These are phyloP conservation scores for Zosterops borbonicus DNA, from an alignment of 2,113 vertebrate species.

Conservation along the genomic window DNA sequence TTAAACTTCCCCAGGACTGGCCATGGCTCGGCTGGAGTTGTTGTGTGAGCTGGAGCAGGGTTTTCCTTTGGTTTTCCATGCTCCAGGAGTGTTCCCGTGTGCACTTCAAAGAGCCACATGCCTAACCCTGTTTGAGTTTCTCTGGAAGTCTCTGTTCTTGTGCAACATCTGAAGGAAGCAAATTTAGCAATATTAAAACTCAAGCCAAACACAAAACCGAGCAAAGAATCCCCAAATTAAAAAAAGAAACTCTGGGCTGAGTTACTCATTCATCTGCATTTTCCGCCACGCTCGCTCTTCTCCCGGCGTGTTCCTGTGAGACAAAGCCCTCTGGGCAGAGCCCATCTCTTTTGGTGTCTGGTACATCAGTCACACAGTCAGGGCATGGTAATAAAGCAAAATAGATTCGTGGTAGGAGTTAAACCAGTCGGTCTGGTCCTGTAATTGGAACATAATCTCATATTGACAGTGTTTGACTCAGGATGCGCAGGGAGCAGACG, in stretches of 20 bases:
- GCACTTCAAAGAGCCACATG: slow-evolving; percentile 12
- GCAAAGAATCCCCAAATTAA: slow-evolving; percentile 20
- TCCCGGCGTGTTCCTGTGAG: slow-evolving; percentile 2
- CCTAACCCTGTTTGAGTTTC: slow-evolving; percentile 29
- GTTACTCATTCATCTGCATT: slow-evolving; percentile 53
- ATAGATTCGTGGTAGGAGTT: slow-evolving; percentile 47
- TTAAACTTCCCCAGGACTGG: neutral
- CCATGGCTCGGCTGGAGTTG: neutral
- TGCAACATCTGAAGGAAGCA: slow-evolving; percentile 28
- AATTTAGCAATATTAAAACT: slow-evolving; percentile 26
- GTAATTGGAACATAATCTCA: slow-evolving; percentile 61
- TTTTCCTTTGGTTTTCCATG: neutral
- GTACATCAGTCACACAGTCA: slow-evolving; percentile 52
- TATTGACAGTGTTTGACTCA: slow-evolving; percentile 50
- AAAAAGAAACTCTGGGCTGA: neutral
- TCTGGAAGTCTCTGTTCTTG: slow-evolving; percentile 32
- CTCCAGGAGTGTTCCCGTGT: neutral
- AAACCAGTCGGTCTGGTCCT: slow-evolving; percentile 60
- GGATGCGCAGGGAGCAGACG: slow-evolving; percentile 16
- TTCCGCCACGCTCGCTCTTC: neutral
- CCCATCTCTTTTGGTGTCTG: slow-evolving; percentile 62
- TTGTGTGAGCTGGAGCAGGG: neutral
- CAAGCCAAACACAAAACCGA: slow-evolving; percentile 34
- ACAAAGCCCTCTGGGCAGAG: slow-evolving; percentile 58
- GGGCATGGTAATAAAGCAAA: slow-evolving; percentile 54